Evolutionary conservation across 2,888 invertebrate genomes (phyloP).

Genomic region (Falcaria lacertinaria): DNA sequence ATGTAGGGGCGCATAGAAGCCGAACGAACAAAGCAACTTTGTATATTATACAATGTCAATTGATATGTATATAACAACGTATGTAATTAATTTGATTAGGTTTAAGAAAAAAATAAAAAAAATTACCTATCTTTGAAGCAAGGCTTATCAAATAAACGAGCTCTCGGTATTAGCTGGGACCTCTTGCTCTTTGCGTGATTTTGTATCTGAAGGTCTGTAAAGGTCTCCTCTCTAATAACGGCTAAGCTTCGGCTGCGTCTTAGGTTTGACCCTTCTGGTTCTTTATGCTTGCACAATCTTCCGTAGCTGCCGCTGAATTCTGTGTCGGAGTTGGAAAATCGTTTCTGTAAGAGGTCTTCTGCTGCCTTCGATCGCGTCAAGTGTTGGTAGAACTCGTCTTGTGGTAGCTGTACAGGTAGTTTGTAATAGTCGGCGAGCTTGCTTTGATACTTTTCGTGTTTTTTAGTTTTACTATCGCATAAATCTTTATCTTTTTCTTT

Average conservation of each 20-base stretch:
- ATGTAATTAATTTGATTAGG: neutral
- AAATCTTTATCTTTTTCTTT: conserved; percentile 46
- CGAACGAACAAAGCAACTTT: too few species aligned
- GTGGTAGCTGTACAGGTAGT: conserved; percentile 65
- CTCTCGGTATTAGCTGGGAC: conserved; percentile 89
- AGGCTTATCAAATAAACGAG: conserved; percentile 87
- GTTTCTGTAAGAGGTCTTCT: conserved; percentile 65
- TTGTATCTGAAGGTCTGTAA: conserved; percentile 83
- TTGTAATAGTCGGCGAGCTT: conserved; percentile 74
- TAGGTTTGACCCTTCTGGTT: conserved; percentile 77
- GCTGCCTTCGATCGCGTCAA: conserved; percentile 69
- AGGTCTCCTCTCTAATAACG: conserved; percentile 88
- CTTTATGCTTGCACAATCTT: conserved; percentile 70
- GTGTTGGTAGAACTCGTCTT: conserved; percentile 75
- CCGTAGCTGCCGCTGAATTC: conserved; percentile 74
- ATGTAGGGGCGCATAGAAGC: too few species aligned
- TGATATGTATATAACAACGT: neutral
- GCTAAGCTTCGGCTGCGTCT: conserved; percentile 86
- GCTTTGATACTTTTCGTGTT: conserved; percentile 73
- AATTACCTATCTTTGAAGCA: conserved; percentile 86
- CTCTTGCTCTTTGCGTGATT: conserved; percentile 82
- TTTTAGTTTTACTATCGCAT: conserved; percentile 60
- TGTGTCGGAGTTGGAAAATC: conserved; percentile 68
- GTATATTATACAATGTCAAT: too few species aligned
- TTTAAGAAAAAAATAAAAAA: conserved; percentile 3